Evolutionary conservation across 1,140 invertebrate species (phyloP), one percentile per base, ranked within the genome.

Genomic region (Procambarus clarkii): DNA sequence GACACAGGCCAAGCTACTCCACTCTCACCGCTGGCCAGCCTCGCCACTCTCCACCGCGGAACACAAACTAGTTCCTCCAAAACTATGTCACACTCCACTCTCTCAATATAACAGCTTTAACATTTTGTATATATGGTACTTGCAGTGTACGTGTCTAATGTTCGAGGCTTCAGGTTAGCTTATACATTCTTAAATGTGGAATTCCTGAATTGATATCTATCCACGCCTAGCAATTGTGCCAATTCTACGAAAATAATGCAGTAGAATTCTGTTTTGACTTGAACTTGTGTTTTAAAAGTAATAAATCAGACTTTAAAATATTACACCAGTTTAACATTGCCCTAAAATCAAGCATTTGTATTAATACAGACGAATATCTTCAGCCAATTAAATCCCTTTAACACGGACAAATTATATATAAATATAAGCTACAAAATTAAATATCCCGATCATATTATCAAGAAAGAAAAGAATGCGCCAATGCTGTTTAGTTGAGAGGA

Each of bases 201-300:
- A 82, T 34, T 18, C 11, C 77, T 81, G 76, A 82, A 71, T 83
- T 48, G 45, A 74, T 89, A 82, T 89, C 69, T 80, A 46, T 89
- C 87, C 87, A 89, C 87, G 87, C 87, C 87, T 83, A 82, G 87
- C 87, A 83, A 83, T 54, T 45, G 87, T 89, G 87, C 87, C 87
- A 60, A 4, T 44, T 89, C 54, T 89, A 89, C 87, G 34, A 83
- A 74, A 76, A 89, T 82, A 88, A 58, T 69, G 60, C 44, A 88
- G 58, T 3, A 88, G 24, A 71, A 48, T 69, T 24, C 48, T 69
- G 21, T 69, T 34, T 74, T 15, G 15, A 64, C 18, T 64, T 64
- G 15, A 21, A 15, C 69, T 34, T 74, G 13, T 64, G 18, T 64
- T 64, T 2, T 18, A 64, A 13, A 64, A 2, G 4, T 64, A 64